Percentiles rank a stretch among this genome's conserved stretches.
phyloP scores from a whole-genome alignment of 2,797 vertebrate genomes.

The Thripadectes ignobilis region DNA sequence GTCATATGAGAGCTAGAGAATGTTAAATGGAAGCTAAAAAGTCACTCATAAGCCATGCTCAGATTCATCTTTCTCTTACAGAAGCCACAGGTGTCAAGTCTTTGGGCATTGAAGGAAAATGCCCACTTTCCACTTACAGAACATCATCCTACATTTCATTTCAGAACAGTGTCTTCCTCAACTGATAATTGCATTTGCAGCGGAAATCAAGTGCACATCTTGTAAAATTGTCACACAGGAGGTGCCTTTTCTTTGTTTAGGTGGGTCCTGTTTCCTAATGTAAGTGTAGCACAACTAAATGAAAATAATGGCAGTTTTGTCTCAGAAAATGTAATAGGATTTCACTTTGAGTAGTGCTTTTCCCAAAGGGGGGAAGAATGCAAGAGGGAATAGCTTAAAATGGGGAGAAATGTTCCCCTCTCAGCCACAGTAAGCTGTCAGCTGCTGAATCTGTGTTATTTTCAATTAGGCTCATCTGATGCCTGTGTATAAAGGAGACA shows the following conservation, averaged over 20 bases:
- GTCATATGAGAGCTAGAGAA: background rate
- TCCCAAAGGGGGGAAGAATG: background rate
- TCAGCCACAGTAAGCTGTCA: conserved; percentile 5
- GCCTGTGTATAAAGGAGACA: conserved; percentile 16
- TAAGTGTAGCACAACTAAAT: background rate
- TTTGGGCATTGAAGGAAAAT: background rate
- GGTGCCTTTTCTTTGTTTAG: background rate
- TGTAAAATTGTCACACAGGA: background rate
- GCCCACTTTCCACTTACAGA: background rate
- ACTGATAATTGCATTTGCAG: background rate
- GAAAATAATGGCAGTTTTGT: background rate
- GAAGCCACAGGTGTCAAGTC: background rate
- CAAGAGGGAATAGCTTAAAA: background rate
- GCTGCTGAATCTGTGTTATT: conserved; percentile 50
- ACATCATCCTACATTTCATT: background rate
- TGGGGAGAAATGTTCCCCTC: background rate
- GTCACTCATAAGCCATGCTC: background rate
- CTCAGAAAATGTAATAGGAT: background rate
- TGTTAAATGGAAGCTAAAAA: background rate
- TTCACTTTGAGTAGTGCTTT: background rate
- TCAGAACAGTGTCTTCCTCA: background rate
- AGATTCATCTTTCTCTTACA: background rate
- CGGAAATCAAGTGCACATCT: background rate
- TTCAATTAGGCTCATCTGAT: conserved; percentile 48
- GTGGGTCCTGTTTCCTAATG: background rate